phyloP scores from a whole-genome alignment of 2,113 vertebrate genomes.

The Ibidorhyncha struthersii region DNA sequence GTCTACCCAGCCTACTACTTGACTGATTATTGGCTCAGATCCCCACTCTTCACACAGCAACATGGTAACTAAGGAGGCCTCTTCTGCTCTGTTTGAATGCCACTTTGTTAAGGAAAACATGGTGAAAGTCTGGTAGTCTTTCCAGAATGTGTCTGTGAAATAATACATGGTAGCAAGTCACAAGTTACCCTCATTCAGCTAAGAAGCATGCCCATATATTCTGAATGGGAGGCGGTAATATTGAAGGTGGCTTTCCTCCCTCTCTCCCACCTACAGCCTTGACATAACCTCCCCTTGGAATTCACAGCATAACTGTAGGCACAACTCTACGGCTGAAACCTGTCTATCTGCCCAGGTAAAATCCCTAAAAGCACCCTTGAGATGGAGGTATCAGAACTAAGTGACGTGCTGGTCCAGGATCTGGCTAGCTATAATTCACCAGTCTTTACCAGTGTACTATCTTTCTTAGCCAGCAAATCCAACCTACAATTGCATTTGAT shows the following conservation, averaged over 20 bases:
- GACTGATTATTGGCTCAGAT: background rate
- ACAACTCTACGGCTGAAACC: background rate
- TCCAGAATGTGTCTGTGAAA: background rate
- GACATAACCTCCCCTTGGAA: background rate
- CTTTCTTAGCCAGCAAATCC: background rate
- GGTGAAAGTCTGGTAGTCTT: background rate
- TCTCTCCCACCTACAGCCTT: background rate
- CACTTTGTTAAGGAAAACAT: background rate
- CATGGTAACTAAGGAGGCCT: background rate
- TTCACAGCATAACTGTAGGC: background rate
- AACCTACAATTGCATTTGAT: slow-evolving; percentile 10
- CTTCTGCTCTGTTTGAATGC: background rate
- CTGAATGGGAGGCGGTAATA: background rate
- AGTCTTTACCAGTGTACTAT: background rate
- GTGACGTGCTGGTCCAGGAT: background rate
- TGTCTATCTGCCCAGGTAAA: background rate
- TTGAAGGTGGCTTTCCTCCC: background rate
- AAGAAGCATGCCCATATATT: background rate
- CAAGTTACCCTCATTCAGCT: background rate
- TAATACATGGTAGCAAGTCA: background rate
- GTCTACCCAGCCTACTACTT: background rate
- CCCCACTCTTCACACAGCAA: background rate
- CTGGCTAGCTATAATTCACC: background rate
- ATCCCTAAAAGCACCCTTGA: background rate
- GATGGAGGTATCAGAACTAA: background rate